Evolutionary conservation across 2,888 invertebrate genomes (phyloP).

Genomic region (Coleophora flavipennella): DNA sequence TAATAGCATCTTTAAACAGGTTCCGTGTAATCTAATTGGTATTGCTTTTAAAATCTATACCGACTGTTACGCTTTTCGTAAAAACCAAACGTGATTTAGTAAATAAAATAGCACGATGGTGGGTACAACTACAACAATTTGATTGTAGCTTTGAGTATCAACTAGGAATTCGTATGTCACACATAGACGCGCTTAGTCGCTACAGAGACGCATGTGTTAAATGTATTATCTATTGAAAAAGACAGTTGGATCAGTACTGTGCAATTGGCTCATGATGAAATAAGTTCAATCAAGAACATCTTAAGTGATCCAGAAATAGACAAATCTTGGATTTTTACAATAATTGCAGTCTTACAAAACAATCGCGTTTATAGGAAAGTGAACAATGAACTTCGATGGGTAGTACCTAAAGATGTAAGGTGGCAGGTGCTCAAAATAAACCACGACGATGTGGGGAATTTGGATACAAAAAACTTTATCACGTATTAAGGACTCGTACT

Average conservation of each 20-base stretch:
- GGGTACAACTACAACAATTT: constrained; percentile 10
- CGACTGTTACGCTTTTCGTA: constrained; percentile 14
- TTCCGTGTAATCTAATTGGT: constrained; percentile 16
- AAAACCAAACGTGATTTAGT: constrained; percentile 14
- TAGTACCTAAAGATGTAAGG: constrained; percentile 16
- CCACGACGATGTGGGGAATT: constrained; percentile 19
- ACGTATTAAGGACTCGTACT: constrained; percentile 1
- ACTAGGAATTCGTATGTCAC: neutral
- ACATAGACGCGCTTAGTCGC: constrained; percentile 1
- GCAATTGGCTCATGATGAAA: constrained; percentile 12
- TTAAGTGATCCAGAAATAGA: constrained; percentile 7
- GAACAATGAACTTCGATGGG: constrained; percentile 11
- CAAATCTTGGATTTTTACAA: constrained; percentile 8
- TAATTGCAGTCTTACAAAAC: constrained; percentile 18
- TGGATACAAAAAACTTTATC: constrained; percentile 14
- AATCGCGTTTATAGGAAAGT: constrained; percentile 9
- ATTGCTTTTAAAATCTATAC: constrained; percentile 13
- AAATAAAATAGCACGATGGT: constrained; percentile 14
- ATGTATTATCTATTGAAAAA: constrained; percentile 3
- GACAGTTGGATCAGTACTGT: constrained; percentile 13
- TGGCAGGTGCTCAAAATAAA: constrained; percentile 18
- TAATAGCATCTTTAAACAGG: constrained; percentile 10
- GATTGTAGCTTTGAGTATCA: constrained; percentile 4
- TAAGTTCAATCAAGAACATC: constrained; percentile 9
- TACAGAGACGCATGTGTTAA: neutral